Conservation (phyloP, 2,888 invertebrate species). For the Catocala sponsa region DNA sequence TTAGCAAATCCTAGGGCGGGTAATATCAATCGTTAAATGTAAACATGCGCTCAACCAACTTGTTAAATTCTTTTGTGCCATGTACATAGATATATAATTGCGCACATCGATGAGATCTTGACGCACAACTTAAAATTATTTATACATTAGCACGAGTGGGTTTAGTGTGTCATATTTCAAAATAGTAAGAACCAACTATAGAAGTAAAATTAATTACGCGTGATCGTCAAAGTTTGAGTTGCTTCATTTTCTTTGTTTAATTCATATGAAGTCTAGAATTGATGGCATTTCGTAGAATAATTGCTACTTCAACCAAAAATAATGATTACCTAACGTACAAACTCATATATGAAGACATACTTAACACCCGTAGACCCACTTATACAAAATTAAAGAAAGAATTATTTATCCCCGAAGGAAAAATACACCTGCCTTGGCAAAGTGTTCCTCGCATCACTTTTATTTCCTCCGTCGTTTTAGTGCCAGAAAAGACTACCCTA, state of each 20-base stretch:
- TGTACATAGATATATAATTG: constrained; percentile 32
- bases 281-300: no score
- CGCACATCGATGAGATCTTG: constrained; percentile 37
- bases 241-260: no score
- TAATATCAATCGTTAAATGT: constrained; percentile 43
- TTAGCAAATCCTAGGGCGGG: constrained; percentile 31
- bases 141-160: neutral
- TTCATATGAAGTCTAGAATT: no score
- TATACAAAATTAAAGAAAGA: constrained; percentile 61
- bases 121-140: constrained; percentile 2
- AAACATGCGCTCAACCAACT: constrained; percentile 37
- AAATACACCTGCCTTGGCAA: constrained; percentile 78
- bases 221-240: neutral
- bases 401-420: constrained; percentile 70
- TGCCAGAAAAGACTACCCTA: constrained; percentile 70
- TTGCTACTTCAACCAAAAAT: neutral
- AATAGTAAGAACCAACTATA: no score
- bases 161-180: neutral
- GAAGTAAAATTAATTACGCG: constrained; percentile 26
- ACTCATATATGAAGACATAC: constrained; percentile 31
- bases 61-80: constrained; percentile 42
- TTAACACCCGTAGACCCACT: constrained; percentile 35
- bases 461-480: constrained; percentile 81
- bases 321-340: constrained; percentile 6
- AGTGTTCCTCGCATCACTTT: constrained; percentile 70